phyloP scores from a whole-genome alignment of 1,140 invertebrate genomes.

The Anastrepha obliqua region DNA sequence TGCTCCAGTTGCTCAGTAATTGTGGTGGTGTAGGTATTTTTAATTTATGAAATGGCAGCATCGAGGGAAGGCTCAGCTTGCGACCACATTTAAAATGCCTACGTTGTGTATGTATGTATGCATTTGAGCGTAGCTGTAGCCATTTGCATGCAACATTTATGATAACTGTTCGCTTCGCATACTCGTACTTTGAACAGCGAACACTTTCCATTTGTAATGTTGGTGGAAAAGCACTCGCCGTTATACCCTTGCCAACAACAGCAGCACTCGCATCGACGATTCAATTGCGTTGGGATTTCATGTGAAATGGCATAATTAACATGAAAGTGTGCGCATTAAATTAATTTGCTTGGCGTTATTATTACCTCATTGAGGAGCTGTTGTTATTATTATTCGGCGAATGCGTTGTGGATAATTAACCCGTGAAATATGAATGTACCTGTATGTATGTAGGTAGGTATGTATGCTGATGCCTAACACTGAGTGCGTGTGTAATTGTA shows the following conservation, averaged over 20 bases:
- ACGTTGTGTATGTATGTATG: not conserved
- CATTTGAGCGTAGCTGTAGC: not conserved
- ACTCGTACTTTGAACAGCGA: not conserved
- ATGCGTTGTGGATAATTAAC: slow-evolving; percentile 44
- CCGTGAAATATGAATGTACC: not conserved
- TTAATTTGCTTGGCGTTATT: slow-evolving; percentile 49
- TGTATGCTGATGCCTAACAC: not conserved
- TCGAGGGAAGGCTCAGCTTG: too few species aligned
- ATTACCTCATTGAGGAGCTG: slow-evolving; percentile 28
- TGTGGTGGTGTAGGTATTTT: not conserved
- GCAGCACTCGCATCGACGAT: not conserved
- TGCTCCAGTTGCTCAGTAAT: not conserved
- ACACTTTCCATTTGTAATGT: slow-evolving; percentile 24
- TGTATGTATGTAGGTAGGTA: not conserved
- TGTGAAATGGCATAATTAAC: slow-evolving; percentile 48
- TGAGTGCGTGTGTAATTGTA: too few species aligned
- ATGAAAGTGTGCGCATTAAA: slow-evolving; percentile 52
- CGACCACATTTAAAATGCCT: slow-evolving; percentile 13
- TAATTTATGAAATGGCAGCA: not conserved
- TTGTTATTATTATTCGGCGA: slow-evolving; percentile 44
- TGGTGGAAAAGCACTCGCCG: not conserved
- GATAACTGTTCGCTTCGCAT: slow-evolving; percentile 26
- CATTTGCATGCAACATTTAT: slow-evolving; percentile 48
- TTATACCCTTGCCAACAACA: not conserved
- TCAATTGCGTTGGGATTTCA: slow-evolving; percentile 46